A percentile compares a stretch with the other conserved stretches of the same genome.
Conservation (phyloP, 2,888 invertebrate genomes). For the Thelaira solivaga region DNA sequence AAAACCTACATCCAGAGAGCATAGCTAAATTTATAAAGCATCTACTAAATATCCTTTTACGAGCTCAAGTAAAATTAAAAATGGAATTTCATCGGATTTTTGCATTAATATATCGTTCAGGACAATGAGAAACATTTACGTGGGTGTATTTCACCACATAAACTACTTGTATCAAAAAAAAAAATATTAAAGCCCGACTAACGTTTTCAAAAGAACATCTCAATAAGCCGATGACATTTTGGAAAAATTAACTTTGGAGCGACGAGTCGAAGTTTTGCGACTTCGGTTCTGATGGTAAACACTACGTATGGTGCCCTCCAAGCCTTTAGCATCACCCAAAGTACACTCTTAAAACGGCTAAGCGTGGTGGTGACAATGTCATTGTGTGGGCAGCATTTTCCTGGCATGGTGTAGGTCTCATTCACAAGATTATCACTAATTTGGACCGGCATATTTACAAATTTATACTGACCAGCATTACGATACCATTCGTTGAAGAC, state of each 20-base stretch:
- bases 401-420: background rate
- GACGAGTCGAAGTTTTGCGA: no score
- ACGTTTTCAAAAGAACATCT: background rate
- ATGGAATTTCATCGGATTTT: no score
- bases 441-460: background rate
- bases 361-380: no score
- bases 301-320: no score
- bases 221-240: background rate
- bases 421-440: background rate
- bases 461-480: background rate
- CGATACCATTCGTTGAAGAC: no score
- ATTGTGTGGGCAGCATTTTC: background rate
- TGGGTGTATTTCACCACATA: background rate
- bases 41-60: no score
- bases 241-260: background rate
- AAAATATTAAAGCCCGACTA: background rate
- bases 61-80: no score
- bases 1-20: no score
- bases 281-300: no score
- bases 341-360: background rate
- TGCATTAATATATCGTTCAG: no score
- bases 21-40: no score
- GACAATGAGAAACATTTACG: background rate
- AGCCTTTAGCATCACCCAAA: no score
- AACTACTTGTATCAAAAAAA: background rate